These are phyloP conservation scores for Lanistes nyassanus DNA, from an alignment of 1,140 invertebrate species.

Conservation along the genomic window DNA sequence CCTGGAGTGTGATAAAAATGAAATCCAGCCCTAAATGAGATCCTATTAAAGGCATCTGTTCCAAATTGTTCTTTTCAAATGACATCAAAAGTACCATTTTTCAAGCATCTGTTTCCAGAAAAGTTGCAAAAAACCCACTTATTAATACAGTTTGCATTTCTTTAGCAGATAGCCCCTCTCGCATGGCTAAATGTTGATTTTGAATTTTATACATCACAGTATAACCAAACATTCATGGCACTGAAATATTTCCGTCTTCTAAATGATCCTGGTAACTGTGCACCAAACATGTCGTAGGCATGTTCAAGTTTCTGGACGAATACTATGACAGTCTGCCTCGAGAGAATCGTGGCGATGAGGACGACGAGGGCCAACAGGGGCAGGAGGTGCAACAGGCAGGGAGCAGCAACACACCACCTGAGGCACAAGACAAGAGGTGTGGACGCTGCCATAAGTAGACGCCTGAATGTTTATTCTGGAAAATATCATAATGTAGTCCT, in stretches of 20 bases:
- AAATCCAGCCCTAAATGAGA: neutral
- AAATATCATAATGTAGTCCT: too few relatives aligned
- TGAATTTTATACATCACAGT: too few relatives aligned
- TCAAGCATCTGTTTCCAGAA: too few relatives aligned
- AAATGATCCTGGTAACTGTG: neutral
- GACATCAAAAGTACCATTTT: too few relatives aligned
- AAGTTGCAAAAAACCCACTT: too few relatives aligned
- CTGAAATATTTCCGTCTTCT: neutral
- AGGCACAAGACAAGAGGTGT: slow-evolving; percentile 29
- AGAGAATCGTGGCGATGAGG: slow-evolving; percentile 34
- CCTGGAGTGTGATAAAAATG: neutral
- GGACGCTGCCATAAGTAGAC: too few relatives aligned
- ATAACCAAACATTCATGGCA: too few relatives aligned
- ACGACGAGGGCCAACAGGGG: slow-evolving; percentile 34
- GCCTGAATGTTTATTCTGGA: too few relatives aligned
- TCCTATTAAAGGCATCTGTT: neutral
- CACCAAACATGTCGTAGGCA: slow-evolving; percentile 35
- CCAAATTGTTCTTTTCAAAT: neutral
- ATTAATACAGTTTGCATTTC: too few relatives aligned
- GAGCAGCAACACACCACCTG: slow-evolving; percentile 14
- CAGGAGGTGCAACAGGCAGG: slow-evolving; percentile 9
- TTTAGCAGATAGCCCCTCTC: too few relatives aligned
- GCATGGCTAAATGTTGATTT: too few relatives aligned
- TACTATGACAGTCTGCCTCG: slow-evolving; percentile 49
- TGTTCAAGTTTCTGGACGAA: slow-evolving; percentile 58